Evolutionary conservation across 2,797 vertebrate genomes (phyloP).

Genomic region (Gymnopithys bicolor): DNA sequence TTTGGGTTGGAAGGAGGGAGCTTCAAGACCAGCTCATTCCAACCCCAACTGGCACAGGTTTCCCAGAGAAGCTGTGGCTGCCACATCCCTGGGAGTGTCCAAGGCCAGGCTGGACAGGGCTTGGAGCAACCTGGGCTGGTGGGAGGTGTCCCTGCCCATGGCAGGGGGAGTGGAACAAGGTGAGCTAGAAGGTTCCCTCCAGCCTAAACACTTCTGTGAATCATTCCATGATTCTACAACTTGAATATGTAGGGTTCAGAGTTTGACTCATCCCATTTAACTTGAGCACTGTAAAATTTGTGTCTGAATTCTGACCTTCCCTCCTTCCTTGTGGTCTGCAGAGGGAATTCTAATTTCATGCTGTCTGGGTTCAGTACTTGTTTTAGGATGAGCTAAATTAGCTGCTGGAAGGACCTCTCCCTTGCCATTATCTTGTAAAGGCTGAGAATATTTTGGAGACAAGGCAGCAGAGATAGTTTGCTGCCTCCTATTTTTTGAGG

Average conservation of each 20-base stretch:
- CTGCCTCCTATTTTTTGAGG: fast-evolving
- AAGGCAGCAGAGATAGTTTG: background rate
- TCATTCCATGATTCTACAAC: background rate
- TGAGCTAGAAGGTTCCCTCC: background rate
- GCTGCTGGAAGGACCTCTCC: background rate
- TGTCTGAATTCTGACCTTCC: background rate
- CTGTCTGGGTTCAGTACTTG: fast-evolving
- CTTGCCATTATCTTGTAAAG: background rate
- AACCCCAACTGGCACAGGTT: background rate
- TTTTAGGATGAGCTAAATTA: background rate
- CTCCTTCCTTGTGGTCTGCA: background rate
- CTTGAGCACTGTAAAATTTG: background rate
- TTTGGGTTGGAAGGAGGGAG: background rate
- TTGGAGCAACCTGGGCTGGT: background rate
- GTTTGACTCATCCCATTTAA: background rate
- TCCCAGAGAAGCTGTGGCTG: background rate
- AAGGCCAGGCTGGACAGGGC: background rate
- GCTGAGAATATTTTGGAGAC: background rate
- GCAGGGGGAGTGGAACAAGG: background rate
- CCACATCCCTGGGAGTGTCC: background rate
- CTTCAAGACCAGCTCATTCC: background rate
- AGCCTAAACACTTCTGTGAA: background rate
- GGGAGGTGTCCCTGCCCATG: background rate
- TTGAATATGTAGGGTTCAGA: background rate
- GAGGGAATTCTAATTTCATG: background rate